Evolutionary conservation across 1,140 invertebrate species (phyloP), one percentile per base, ranked within the genome.

Genomic region (Teleogryllus occipitalis): DNA sequence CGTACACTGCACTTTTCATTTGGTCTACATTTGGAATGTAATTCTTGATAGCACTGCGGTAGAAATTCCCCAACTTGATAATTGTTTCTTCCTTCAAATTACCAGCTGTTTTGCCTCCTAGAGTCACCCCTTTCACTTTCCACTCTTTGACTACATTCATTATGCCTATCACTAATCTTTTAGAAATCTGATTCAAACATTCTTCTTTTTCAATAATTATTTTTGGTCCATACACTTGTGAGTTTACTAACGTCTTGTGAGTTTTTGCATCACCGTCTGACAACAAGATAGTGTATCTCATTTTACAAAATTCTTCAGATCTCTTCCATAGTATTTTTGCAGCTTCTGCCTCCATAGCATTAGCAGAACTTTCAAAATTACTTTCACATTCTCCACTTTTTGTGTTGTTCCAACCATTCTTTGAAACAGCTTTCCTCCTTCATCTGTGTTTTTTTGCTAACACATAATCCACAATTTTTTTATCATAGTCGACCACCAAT

Each of bases 201-300:
- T 84, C 83, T 81, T 83, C 83, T 22, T 72, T 72, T n/a, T n/a
- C n/a, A 47, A 84, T 81, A 77, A 78, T 48, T 39, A 81, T 77
- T 27, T 81, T 76, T 65, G 49, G 5, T 76, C 83, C 80, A 79
- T 83, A 84, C 18, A 82, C 74, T 39, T 82, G 76, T 22, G 82
- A 77, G 10, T 76, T 79, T 15, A 77, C 27, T 22, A 84, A 77
- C 54, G 81, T 81, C 21, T 79, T 79, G 74, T 81, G 81, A 8
- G 83, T 81, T 79, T 83, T 83, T n/a, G 81, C 81, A 81, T 83
- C 83, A 4, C 83, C 83, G 81, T 84, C 83, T 47, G 82, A 83
- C 0, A 83, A 21, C 76, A 84, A 79, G n/a, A 76, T 79, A 8
- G 82, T 83, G 65, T 83, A 84, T 22, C 81, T 80, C 47, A 84